Evolutionary conservation across 2,113 vertebrate species (phyloP).

Genomic region (Puntigrus tetrazona): DNA sequence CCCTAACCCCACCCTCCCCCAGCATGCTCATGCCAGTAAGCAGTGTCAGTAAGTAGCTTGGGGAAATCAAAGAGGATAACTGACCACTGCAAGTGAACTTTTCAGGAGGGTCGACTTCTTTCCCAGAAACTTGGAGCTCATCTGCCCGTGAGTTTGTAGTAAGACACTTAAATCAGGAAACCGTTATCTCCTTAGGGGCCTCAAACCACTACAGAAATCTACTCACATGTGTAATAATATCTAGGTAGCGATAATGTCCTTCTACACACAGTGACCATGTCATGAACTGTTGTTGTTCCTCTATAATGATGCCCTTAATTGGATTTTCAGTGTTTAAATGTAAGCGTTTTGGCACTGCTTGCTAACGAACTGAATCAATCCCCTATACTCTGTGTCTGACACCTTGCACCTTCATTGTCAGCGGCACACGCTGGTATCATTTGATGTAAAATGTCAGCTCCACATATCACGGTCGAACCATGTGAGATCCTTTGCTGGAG

Average conservation of each 20-base stretch:
- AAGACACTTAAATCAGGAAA: conserved; percentile 27
- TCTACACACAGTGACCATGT: neutral
- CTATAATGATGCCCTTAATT: neutral
- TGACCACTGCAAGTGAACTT: conserved; percentile 23
- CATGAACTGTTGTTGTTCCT: neutral
- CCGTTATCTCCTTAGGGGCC: conserved; percentile 31
- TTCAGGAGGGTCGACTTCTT: conserved; percentile 21
- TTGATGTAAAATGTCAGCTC: neutral
- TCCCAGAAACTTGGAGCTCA: conserved; percentile 38
- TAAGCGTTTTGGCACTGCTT: neutral
- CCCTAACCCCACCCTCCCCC: neutral
- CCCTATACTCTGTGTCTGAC: neutral
- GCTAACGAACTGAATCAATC: neutral
- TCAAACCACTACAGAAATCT: conserved; percentile 30
- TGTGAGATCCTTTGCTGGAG: neutral
- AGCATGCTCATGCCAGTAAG: neutral
- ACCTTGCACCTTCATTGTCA: neutral
- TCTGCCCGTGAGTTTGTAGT: neutral
- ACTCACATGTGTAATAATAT: conserved; percentile 4
- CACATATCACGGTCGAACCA: neutral
- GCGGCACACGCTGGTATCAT: neutral
- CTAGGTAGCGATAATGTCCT: neutral
- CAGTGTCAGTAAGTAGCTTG: conserved; percentile 40
- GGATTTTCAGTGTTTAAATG: neutral
- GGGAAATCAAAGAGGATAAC: conserved; percentile 33